Evolutionary conservation across 2,113 vertebrate genomes (phyloP), one percentile per base, ranked within the genome.

Genomic region (Eolophus roseicapilla): DNA sequence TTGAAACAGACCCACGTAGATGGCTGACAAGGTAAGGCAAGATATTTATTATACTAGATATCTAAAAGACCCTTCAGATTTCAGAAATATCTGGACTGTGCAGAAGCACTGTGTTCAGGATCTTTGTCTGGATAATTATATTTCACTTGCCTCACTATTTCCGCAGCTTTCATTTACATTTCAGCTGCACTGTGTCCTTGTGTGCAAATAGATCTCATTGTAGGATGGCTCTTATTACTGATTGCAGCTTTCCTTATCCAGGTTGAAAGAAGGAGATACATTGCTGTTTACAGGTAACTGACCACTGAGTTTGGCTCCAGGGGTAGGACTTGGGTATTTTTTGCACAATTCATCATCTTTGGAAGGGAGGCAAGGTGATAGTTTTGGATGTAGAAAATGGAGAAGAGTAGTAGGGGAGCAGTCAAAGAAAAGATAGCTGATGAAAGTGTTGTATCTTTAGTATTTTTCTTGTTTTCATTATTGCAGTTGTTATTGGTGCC

Each of bases 171-270:
- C 4, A 59, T 73, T 82, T 41, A n/a, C 8, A 10, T 80, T 86
- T 92, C 49, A 67, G 41, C 27, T 77, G 47, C 25, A 47, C 10
- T 24, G 6, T 28, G 24, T 74, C 85, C 59, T 82, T 47, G 41
- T 13, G 20, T 73, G 33, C 44, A 69, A 33, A 21, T 3, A 43
- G 86, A 60, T 35, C 6, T 27, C 23, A 2, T 31, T 35, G 31
- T 52, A 63, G 63, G 39, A 21, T 44, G 27, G 14, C 15, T 77
- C 10, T n/a, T 13, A 6, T 25, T 49, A 16, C 14, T 0, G 1
- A 16, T 11, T 2, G 0, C 50, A 87, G 8, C 16, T 83, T 80
- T 91, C 27, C 33, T 57, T 60, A 25, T 25, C 50, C 59, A 57
- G 8, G 46, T 7, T 33, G 53, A 50, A 95, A 65, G 0, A 1